Percentiles rank a stretch among this genome's conserved stretches.
phyloP scores from a whole-genome alignment of 2,888 invertebrate species.

The Epinotia brunnichana region DNA sequence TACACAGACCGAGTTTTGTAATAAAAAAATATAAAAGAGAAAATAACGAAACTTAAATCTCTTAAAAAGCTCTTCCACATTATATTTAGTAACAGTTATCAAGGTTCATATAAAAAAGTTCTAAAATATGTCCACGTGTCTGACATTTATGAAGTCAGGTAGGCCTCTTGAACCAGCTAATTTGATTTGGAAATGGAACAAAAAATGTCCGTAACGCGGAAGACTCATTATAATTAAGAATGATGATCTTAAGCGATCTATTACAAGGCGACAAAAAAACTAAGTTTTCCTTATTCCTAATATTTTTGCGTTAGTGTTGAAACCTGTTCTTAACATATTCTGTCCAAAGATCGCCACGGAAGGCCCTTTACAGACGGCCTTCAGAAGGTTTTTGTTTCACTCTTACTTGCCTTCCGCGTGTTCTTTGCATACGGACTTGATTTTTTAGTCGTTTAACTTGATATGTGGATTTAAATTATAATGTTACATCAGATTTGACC shows the following conservation, averaged over 20 bases:
- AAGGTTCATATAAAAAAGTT: neutral
- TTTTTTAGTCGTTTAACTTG: constrained; percentile 36
- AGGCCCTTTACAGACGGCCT: constrained; percentile 56
- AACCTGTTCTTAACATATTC: constrained; percentile 51
- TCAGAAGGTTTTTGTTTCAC: constrained; percentile 55
- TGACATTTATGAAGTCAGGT: neutral
- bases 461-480: constrained; percentile 34
- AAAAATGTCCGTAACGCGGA: constrained; percentile 35
- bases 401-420: constrained; percentile 55
- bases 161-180: constrained; percentile 12
- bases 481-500: constrained; percentile 31
- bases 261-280: constrained; percentile 44
- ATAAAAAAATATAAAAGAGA: no score
- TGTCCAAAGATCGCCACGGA: constrained; percentile 49
- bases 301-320: constrained; percentile 53
- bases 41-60: no score
- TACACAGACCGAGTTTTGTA: no score
- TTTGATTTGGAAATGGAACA: constrained; percentile 19
- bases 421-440: constrained; percentile 40
- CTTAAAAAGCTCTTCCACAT: no score
- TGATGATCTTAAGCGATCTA: constrained; percentile 38
- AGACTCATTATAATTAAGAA: constrained; percentile 37
- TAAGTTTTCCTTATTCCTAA: constrained; percentile 53
- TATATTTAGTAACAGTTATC: no score
- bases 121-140: neutral